Base-by-base conservation (phyloP, 2,113 vertebrate species). In the Camelus bactrianus region DNA sequence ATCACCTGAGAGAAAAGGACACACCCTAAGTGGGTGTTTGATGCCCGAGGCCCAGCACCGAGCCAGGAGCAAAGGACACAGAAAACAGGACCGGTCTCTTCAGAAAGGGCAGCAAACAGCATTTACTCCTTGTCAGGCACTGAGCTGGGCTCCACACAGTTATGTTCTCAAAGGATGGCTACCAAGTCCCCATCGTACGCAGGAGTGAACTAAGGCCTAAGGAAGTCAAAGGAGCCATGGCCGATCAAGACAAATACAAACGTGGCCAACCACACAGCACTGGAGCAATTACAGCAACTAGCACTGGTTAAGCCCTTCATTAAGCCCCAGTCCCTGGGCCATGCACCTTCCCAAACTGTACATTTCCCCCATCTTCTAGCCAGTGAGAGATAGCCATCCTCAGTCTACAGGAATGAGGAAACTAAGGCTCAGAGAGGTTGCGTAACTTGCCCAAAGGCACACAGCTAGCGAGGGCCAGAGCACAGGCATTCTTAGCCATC, bases 121-220 rank as follows among this genome's bases (percentile, higher is more conserved):
- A 16, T 17, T 24, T 16, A 0, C 65, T 69, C 54, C 10, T 0
- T 5, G 38, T 6, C 0, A 0, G 72, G 12, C 15, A 1, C 35
- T 56, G 42, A 84, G 56, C 22, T 7, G 38, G 28, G 56, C 4
- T 80, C 54, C 35, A 1, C 48, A 5, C 1, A 3, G 17, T 14
- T 24, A 56, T 0, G 17, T 35, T 54, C 48, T 52, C 8, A 54
- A 28, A 83, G 28, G 83, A 13, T 0, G 54, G 58, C 58, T 24
- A 3, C n/a, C 24, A 58, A 19, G 20, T 35, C 11, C 64, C 73
- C 38, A 30, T 0, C 10, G 24, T 16, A 12, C 15, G 30, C 10
- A 32, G 38, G 56, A 42, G 9, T 19, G 38, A 64, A 16, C 26
- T 14, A 32, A 83, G 32, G 8, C 38, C 85, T 38, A 35, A 62